Evolutionary conservation across 2,888 invertebrate genomes (phyloP).

Genomic region (Polydrusus tereticollis): DNA sequence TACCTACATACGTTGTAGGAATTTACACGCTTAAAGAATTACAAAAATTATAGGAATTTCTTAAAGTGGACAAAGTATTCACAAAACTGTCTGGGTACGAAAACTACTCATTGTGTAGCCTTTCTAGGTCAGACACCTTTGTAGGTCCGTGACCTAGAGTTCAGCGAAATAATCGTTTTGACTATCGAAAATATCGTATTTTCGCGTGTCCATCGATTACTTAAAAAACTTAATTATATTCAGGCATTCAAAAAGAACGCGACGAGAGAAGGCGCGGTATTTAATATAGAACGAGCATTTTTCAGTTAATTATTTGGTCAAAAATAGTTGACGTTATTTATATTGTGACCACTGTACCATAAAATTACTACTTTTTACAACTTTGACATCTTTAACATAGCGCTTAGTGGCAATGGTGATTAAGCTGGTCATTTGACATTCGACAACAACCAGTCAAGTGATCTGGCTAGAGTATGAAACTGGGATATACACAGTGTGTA

Average conservation of each 20-base stretch:
- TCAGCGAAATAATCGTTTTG: conserved; percentile 5
- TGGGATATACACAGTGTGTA: no score
- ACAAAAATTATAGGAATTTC: no score
- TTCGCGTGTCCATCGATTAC: conserved; percentile 4
- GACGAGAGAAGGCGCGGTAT: neutral
- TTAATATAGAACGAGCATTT: neutral
- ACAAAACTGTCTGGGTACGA: neutral
- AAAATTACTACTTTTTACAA: no score
- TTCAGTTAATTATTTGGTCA: neutral
- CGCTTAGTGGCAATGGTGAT: no score
- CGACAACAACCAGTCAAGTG: no score
- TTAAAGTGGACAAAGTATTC: neutral
- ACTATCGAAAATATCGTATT: conserved; percentile 7
- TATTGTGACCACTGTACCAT: no score
- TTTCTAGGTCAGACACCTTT: conserved; percentile 1
- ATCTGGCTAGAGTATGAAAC: no score
- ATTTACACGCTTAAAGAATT: no score
- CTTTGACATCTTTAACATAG: neutral
- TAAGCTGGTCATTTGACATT: no score
- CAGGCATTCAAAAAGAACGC: neutral
- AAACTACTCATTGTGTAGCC: neutral
- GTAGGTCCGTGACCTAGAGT: conserved; percentile 12
- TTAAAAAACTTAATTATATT: neutral
- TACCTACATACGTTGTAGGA: no score
- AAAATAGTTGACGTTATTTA: neutral